Conservation (phyloP, 2,113 vertebrate species). For the Actenoides hombroni region DNA sequence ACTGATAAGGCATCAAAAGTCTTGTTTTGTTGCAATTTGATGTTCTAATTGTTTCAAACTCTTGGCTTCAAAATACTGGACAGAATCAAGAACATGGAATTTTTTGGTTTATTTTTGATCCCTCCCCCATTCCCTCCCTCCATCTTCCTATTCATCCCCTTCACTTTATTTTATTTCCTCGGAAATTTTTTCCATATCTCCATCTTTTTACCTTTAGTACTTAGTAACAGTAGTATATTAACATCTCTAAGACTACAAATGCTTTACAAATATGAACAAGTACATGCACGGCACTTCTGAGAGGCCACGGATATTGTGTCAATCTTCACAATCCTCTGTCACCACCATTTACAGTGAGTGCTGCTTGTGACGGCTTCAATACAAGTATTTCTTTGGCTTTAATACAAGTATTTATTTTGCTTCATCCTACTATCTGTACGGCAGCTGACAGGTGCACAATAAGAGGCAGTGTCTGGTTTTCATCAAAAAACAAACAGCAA, state of each 20-base stretch:
- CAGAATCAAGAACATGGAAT: not conserved
- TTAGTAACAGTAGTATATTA: not conserved
- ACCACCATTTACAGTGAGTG: accelerated
- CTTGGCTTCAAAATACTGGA: not conserved
- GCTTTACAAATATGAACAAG: not conserved
- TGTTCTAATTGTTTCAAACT: not conserved
- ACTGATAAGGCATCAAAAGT: not conserved
- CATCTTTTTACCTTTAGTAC: not conserved
- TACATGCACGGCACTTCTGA: not conserved
- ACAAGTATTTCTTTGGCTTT: not conserved
- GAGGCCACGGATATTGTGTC: not conserved
- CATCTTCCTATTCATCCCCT: not conserved
- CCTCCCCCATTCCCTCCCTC: accelerated
- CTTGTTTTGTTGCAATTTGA: not conserved
- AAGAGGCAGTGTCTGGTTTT: not conserved
- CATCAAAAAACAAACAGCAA: not conserved
- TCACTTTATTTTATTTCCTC: not conserved
- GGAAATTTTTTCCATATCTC: not conserved
- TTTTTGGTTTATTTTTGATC: too few species aligned
- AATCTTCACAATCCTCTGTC: not conserved
- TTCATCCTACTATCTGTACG: not conserved
- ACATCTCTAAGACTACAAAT: not conserved
- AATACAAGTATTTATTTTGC: not conserved
- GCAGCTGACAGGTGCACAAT: not conserved
- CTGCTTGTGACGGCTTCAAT: not conserved